Evolutionary conservation across 2,797 vertebrate species (phyloP).

Genomic region (Peromyscus aztecus): DNA sequence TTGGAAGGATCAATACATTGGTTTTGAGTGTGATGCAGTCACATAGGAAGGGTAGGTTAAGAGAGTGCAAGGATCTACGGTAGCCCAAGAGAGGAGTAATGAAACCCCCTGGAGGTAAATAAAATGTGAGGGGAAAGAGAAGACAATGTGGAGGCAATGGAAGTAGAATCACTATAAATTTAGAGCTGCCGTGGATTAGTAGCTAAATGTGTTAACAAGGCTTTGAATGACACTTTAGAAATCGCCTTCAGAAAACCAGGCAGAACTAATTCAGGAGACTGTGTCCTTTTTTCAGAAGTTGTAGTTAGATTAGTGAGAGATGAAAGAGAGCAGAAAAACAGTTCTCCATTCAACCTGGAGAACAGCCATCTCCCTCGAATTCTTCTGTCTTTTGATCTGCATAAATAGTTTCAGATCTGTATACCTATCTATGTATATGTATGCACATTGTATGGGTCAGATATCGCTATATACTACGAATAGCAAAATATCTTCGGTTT

Average conservation of each 20-base stretch:
- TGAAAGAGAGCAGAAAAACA: not conserved
- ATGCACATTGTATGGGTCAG: not conserved
- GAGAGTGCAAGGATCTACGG: not conserved
- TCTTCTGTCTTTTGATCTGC: too few species aligned
- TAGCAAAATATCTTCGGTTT: not conserved
- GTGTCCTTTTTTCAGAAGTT: not conserved
- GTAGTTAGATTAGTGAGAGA: not conserved
- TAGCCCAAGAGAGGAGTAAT: not conserved
- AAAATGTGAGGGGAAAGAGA: not conserved
- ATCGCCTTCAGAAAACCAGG: not conserved
- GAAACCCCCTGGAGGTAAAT: not conserved
- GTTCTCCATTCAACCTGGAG: not conserved
- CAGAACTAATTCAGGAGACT: not conserved
- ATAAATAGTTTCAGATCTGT: too few species aligned
- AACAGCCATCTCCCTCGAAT: not conserved
- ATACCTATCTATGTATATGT: not conserved
- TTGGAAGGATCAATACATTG: constrained; percentile 37
- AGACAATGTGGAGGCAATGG: not conserved
- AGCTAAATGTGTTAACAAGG: not conserved
- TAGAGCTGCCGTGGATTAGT: not conserved
- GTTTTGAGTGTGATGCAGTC: not conserved
- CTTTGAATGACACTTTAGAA: constrained; percentile 6
- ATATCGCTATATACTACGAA: not conserved
- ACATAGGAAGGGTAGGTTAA: not conserved
- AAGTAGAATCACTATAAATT: not conserved